Evolutionary conservation across 2,113 vertebrate genomes (phyloP).

Genomic region (Aptenodytes forsteri): DNA sequence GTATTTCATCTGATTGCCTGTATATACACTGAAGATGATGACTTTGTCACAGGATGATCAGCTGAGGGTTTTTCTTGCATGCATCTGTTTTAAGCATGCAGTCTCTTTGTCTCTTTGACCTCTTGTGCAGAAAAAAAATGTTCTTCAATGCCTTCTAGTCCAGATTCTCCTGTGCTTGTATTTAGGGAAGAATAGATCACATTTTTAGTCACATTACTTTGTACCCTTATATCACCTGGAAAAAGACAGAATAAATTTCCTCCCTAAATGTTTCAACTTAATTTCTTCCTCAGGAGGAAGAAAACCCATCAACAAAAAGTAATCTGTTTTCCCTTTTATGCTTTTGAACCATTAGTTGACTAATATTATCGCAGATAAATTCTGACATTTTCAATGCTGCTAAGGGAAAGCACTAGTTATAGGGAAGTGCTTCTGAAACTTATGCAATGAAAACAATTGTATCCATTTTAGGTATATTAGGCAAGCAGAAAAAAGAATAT

Average conservation of each 20-base stretch:
- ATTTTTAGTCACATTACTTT: neutral
- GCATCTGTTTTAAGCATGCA: neutral
- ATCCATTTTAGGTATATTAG: neutral
- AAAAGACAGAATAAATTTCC: neutral
- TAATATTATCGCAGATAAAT: neutral
- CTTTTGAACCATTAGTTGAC: neutral
- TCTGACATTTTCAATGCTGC: neutral
- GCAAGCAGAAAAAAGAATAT: neutral
- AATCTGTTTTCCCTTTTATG: neutral
- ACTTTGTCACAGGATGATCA: neutral
- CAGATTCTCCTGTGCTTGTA: neutral
- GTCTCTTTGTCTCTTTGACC: neutral
- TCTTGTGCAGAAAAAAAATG: neutral
- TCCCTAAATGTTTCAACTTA: neutral
- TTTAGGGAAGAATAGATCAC: neutral
- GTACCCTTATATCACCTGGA: neutral
- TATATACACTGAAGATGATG: neutral
- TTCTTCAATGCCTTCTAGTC: neutral
- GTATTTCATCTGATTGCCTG: neutral
- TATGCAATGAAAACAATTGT: neutral
- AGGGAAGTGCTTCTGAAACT: neutral
- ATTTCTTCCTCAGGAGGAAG: neutral
- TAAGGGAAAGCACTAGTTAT: conserved; percentile 1
- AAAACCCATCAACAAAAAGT: neutral
- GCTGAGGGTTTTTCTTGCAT: neutral